Conservation (phyloP, 2,113 vertebrate species). For the Microcebus jonahi region DNA sequence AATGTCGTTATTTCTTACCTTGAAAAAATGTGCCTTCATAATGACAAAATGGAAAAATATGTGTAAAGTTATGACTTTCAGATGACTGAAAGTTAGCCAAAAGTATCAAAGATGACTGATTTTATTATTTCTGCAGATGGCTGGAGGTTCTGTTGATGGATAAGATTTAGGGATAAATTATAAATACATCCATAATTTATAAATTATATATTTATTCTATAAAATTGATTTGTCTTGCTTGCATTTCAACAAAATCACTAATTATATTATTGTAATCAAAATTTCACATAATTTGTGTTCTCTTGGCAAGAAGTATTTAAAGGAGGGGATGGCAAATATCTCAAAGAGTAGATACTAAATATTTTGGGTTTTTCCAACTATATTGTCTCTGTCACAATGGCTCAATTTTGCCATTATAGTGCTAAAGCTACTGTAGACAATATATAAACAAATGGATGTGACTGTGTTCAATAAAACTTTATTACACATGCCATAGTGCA, state of each 20-base stretch:
- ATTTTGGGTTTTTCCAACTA: neutral
- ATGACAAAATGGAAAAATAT: constrained; percentile 47
- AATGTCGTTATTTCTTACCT: constrained; percentile 2
- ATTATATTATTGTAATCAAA: constrained; percentile 40
- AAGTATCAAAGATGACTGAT: neutral
- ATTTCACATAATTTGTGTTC: constrained; percentile 25
- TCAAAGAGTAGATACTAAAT: neutral
- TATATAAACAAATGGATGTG: neutral
- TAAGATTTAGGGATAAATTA: constrained; percentile 55
- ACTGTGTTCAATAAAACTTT: neutral
- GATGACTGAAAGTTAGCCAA: constrained; percentile 3
- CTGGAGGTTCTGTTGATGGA: constrained; percentile 13
- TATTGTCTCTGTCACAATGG: neutral
- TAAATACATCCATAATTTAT: neutral
- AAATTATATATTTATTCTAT: neutral
- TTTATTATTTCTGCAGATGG: constrained; percentile 34
- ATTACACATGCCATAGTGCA: neutral
- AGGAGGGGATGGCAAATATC: neutral
- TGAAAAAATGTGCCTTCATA: constrained; percentile 14
- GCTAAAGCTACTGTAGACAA: neutral
- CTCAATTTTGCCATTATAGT: neutral
- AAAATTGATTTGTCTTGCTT: constrained; percentile 34
- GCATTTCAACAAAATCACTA: constrained; percentile 49
- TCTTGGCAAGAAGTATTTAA: neutral
- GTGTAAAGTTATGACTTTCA: constrained; percentile 7